A percentile compares a stretch with the other conserved stretches of the same genome.
These are phyloP conservation scores for Molothrus aeneus DNA, from an alignment of 2,797 vertebrate genomes.

Conservation along the genomic window DNA sequence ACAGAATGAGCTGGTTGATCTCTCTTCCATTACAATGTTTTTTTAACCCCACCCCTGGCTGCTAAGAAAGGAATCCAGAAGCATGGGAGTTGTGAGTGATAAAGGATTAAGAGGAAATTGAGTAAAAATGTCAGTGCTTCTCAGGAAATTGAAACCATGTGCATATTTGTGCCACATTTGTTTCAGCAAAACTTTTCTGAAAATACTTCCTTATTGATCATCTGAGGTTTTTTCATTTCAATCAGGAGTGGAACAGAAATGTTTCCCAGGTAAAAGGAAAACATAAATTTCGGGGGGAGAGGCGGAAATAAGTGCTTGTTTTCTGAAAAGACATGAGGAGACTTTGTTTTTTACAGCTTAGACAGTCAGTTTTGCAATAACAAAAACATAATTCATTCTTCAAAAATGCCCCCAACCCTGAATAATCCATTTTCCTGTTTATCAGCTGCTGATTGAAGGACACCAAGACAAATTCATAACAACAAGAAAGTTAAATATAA, in stretches of 20 bases:
- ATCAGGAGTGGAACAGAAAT: neutral
- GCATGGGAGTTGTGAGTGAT: conserved; percentile 31
- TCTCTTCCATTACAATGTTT: conserved; percentile 67
- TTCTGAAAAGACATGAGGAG: neutral
- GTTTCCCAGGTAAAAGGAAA: neutral
- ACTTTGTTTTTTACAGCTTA: neutral
- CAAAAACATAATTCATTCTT: neutral
- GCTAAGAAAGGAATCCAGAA: conserved; percentile 43
- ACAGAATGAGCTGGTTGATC: conserved; percentile 64
- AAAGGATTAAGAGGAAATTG: conserved; percentile 62
- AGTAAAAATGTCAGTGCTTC: conserved; percentile 54
- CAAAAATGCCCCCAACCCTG: neutral
- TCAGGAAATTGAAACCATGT: conserved; percentile 73
- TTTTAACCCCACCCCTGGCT: conserved; percentile 62
- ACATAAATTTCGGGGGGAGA: neutral
- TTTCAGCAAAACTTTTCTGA: conserved; percentile 52
- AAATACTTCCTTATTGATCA: conserved; percentile 24
- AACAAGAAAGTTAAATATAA: neutral
- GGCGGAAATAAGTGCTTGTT: neutral
- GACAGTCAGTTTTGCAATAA: neutral
- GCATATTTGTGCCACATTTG: conserved; percentile 65
- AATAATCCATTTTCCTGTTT: neutral
- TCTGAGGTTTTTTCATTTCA: neutral
- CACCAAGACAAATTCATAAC: neutral
- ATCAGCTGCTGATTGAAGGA: neutral